Conservation (phyloP, 2,888 invertebrate genomes). For the Epiperipatus broadwayi region DNA sequence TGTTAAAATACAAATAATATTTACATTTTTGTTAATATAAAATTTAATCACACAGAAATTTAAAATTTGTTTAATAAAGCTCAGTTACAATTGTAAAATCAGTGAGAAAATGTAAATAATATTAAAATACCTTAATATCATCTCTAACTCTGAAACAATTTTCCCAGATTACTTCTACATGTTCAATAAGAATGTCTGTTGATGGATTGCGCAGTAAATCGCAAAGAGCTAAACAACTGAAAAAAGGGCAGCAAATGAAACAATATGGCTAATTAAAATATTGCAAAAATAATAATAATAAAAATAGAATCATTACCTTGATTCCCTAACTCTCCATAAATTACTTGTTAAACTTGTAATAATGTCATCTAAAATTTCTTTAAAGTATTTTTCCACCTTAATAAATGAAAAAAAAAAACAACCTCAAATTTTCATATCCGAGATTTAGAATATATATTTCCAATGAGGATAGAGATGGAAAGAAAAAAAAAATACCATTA, state of each 20-base stretch:
- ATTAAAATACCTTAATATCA: slow-evolving; percentile 85
- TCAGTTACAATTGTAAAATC: too few relatives aligned
- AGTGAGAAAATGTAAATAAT: too few relatives aligned
- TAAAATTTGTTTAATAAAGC: too few relatives aligned
- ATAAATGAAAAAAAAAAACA: too few relatives aligned
- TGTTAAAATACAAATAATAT: too few relatives aligned
- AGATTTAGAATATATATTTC: too few relatives aligned
- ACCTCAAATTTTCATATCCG: slow-evolving; percentile 9
- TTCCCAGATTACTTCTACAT: too few relatives aligned
- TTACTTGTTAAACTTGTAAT: slow-evolving; percentile 56
- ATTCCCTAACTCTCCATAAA: slow-evolving; percentile 75
- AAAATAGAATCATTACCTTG: slow-evolving; percentile 33
- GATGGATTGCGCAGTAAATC: slow-evolving; percentile 52
- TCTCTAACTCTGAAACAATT: slow-evolving; percentile 77
- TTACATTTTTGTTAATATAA: too few relatives aligned
- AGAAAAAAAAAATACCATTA: slow-evolving; percentile 41
- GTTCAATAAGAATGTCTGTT: slow-evolving; percentile 28
- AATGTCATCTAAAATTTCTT: slow-evolving; percentile 59
- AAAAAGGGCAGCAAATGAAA: slow-evolving; percentile 13
- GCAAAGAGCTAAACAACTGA: slow-evolving; percentile 57
- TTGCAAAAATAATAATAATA: slow-evolving; percentile 4
- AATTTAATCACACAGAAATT: too few relatives aligned
- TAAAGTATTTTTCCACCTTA: slow-evolving; percentile 62
- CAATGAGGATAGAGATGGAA: too few relatives aligned
- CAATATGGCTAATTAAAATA: slow-evolving; percentile 4